phyloP scores from a whole-genome alignment of 2,888 invertebrate genomes.

The Aradus depressus region DNA sequence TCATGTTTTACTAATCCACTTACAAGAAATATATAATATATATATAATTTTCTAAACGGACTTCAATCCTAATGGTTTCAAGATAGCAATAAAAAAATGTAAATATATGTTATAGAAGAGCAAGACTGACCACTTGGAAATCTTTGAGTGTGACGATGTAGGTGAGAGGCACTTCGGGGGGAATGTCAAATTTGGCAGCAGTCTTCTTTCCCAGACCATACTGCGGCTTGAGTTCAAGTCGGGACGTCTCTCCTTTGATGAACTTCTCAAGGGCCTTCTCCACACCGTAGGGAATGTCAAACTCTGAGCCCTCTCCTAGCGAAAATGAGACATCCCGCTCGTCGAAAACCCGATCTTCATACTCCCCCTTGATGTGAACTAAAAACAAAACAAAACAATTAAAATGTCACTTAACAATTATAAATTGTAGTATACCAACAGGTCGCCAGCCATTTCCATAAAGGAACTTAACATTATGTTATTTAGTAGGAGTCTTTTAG shows the following conservation, averaged over 20 bases:
- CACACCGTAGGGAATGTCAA: constrained; percentile 65
- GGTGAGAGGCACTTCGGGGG: constrained; percentile 62
- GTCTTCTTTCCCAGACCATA: constrained; percentile 69
- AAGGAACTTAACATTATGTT: too few relatives aligned
- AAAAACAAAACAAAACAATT: constrained; percentile 34
- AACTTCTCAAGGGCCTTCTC: constrained; percentile 74
- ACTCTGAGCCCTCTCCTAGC: constrained; percentile 73
- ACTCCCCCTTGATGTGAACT: constrained; percentile 63
- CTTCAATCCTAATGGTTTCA: neutral
- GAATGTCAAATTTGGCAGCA: constrained; percentile 58
- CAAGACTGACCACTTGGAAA: constrained; percentile 63
- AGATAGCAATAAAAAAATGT: neutral
- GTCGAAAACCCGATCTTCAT: constrained; percentile 58
- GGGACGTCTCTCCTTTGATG: constrained; percentile 64
- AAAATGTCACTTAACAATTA: too few relatives aligned
- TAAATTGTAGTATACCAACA: too few relatives aligned
- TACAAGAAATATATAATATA: neutral
- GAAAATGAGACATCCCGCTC: constrained; percentile 69
- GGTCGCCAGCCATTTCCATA: too few relatives aligned
- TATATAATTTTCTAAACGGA: neutral
- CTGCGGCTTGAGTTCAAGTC: constrained; percentile 58
- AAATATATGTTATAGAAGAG: too few relatives aligned
- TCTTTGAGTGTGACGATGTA: constrained; percentile 70
- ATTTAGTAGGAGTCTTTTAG: too few relatives aligned
- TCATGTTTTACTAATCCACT: too few relatives aligned